Evolutionary conservation across 2,888 invertebrate species (phyloP).

Genomic region (Synergus laeviventris): DNA sequence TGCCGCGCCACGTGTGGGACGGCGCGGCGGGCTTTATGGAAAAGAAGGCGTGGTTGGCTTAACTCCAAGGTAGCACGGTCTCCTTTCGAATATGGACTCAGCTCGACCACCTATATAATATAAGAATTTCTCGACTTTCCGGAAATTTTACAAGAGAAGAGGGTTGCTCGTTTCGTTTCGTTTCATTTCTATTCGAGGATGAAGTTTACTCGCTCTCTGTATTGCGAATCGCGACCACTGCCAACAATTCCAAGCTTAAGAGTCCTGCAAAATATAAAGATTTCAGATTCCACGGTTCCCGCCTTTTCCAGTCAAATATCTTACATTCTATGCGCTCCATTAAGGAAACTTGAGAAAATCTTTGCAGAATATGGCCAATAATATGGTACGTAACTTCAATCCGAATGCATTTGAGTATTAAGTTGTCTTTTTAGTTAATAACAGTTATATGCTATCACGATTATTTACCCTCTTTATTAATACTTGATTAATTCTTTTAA

Average conservation of each 20-base stretch:
- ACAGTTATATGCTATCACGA: not conserved
- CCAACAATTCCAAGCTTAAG: constrained; percentile 41
- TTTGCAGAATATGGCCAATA: constrained; percentile 7
- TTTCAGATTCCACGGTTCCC: constrained; percentile 1
- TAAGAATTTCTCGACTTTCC: constrained; percentile 52
- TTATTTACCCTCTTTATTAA: too few species aligned
- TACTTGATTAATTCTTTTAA: not conserved
- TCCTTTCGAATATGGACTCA: constrained; percentile 55
- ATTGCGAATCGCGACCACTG: constrained; percentile 15
- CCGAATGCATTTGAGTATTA: not conserved
- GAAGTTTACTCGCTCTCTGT: constrained; percentile 20
- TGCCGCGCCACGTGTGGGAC: constrained; percentile 55
- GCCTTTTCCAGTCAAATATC: constrained; percentile 17
- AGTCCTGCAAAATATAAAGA: constrained; percentile 12
- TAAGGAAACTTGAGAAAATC: constrained; percentile 24
- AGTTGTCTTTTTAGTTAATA: not conserved
- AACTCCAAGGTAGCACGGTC: constrained; percentile 59
- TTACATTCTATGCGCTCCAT: constrained; percentile 28
- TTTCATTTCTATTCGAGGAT: constrained; percentile 11
- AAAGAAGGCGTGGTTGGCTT: constrained; percentile 68
- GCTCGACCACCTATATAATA: constrained; percentile 49
- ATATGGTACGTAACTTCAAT: not conserved
- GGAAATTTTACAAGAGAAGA: constrained; percentile 45
- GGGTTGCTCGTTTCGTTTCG: constrained; percentile 25
- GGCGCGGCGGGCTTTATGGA: constrained; percentile 61